phyloP scores from a whole-genome alignment of 2,888 invertebrate species.

The Myopa testacea region DNA sequence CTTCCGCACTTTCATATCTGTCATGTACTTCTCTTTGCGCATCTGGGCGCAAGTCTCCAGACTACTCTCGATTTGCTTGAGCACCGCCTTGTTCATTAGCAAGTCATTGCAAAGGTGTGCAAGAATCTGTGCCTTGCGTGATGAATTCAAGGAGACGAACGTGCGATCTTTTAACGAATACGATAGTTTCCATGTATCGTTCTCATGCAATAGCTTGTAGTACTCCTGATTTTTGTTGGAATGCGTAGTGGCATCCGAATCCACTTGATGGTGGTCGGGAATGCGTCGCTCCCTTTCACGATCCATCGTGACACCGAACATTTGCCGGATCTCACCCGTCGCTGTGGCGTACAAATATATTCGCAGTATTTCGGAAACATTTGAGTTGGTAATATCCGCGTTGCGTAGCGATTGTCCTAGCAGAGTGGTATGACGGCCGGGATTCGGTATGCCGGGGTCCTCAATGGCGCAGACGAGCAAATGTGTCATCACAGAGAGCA shows the following conservation, averaged over 20 bases:
- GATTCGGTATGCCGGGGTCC: slow-evolving; percentile 92
- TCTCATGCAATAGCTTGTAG: slow-evolving; percentile 81
- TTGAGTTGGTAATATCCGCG: slow-evolving; percentile 91
- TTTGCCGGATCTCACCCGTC: slow-evolving; percentile 85
- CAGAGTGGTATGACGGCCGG: slow-evolving; percentile 88
- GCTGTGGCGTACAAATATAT: slow-evolving; percentile 92
- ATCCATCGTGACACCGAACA: slow-evolving; percentile 84
- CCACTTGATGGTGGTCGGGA: slow-evolving; percentile 85
- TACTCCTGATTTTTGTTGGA: slow-evolving; percentile 83
- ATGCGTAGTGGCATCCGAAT: slow-evolving; percentile 75
- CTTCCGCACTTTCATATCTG: slow-evolving; percentile 94
- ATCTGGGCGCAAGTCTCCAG: slow-evolving; percentile 88
- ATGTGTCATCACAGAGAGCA: slow-evolving; percentile 89
- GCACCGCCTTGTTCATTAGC: slow-evolving; percentile 90
- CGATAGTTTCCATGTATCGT: slow-evolving; percentile 83
- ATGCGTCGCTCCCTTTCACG: slow-evolving; percentile 83
- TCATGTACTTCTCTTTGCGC: slow-evolving; percentile 90
- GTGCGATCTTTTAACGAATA: slow-evolving; percentile 85
- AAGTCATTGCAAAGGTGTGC: slow-evolving; percentile 95
- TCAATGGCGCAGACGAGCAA: slow-evolving; percentile 92
- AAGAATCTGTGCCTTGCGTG: slow-evolving; percentile 88
- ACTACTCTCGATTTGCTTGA: slow-evolving; percentile 88
- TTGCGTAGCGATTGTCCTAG: slow-evolving; percentile 90
- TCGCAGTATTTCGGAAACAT: slow-evolving; percentile 90
- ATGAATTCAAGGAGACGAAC: slow-evolving; percentile 86